Evolutionary conservation across 2,113 vertebrate genomes (phyloP).

Genomic region (Tupaia chinensis): DNA sequence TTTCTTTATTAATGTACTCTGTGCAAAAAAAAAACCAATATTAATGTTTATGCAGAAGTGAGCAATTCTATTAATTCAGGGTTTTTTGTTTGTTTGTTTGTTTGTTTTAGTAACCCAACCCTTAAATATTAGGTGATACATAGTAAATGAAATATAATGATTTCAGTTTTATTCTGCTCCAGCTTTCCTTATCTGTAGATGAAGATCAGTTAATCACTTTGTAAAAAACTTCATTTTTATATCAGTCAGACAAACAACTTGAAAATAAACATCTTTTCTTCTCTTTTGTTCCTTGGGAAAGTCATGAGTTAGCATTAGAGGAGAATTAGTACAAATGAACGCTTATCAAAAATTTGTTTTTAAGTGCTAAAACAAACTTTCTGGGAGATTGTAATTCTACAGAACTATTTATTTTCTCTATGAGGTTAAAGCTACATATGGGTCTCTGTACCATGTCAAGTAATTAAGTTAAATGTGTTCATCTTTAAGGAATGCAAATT

Average conservation of each 20-base stretch:
- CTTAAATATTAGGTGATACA: background rate
- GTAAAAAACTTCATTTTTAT: background rate
- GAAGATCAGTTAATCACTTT: background rate
- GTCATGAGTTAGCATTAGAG: background rate
- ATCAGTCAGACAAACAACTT: background rate
- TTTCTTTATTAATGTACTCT: background rate
- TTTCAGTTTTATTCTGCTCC: background rate
- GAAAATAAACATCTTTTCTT: slow-evolving; percentile 11
- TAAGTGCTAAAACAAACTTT: background rate
- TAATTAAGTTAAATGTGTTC: background rate
- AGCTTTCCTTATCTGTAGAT: background rate
- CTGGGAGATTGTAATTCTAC: background rate
- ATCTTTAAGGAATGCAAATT: slow-evolving; percentile 10
- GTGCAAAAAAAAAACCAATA: background rate
- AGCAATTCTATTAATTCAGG: background rate
- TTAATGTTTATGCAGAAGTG: background rate
- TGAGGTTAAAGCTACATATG: background rate
- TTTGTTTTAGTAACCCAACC: background rate
- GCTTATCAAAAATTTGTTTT: background rate
- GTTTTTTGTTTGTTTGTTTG: background rate
- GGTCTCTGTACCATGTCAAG: background rate
- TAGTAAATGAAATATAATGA: background rate
- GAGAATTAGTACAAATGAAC: background rate
- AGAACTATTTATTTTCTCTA: background rate
- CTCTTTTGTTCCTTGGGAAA: background rate